Evolutionary conservation across 2,888 invertebrate genomes (phyloP).

Genomic region (Coleophora flavipennella): DNA sequence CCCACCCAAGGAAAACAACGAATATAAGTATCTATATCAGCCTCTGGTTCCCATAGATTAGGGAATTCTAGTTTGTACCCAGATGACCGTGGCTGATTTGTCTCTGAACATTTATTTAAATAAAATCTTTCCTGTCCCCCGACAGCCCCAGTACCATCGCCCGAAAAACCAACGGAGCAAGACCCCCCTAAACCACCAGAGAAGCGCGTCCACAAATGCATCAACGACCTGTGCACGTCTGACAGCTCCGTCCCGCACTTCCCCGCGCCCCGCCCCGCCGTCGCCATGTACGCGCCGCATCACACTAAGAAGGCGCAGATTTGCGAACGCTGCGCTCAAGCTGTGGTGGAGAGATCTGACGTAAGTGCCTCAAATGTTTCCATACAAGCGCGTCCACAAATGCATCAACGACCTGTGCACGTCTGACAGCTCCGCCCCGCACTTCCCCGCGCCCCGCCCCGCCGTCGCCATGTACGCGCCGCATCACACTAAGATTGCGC

Average conservation of each 20-base stretch:
- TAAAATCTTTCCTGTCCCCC: background rate
- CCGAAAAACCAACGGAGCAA: background rate
- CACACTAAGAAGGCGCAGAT: slow-evolving; percentile 20
- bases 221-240: slow-evolving; percentile 70
- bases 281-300: slow-evolving; percentile 52
- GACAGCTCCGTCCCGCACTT: slow-evolving; percentile 29
- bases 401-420: slow-evolving; percentile 73
- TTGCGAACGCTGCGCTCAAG: slow-evolving; percentile 27
- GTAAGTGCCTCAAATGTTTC: too few species aligned
- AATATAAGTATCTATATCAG: too few species aligned
- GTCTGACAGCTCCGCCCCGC: slow-evolving; percentile 32
- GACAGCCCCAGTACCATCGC: background rate
- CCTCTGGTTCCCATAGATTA: too few species aligned
- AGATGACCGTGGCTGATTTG: too few species aligned
- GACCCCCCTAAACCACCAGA: background rate
- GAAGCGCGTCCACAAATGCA: slow-evolving; percentile 42
- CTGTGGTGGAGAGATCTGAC: slow-evolving; percentile 31
- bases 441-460: slow-evolving; percentile 44
- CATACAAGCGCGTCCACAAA: slow-evolving; percentile 13
- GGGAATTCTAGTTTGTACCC: too few species aligned
- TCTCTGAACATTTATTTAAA: too few species aligned
- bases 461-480: slow-evolving; percentile 55
- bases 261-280: slow-evolving; percentile 45
- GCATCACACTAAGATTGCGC: slow-evolving; percentile 15
- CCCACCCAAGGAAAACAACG: too few species aligned